Evolutionary conservation across 2,113 vertebrate genomes (phyloP).

Genomic region (Tangachromis dhanisi): DNA sequence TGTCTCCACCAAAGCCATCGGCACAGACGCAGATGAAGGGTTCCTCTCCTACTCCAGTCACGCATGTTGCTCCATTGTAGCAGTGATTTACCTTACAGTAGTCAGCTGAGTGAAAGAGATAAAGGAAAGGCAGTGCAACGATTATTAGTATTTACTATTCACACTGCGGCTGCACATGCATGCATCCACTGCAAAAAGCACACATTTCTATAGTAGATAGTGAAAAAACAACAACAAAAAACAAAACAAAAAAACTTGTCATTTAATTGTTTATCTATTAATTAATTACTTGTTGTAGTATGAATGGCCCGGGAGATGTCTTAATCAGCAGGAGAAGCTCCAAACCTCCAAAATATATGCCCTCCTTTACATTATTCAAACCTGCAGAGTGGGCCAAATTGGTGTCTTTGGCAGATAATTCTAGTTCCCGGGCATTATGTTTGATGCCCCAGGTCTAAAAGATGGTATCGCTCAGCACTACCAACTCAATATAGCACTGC

Average conservation of each 20-base stretch:
- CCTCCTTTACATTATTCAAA: not conserved
- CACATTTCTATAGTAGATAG: too few species aligned
- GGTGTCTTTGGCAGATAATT: not conserved
- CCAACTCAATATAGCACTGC: too few species aligned
- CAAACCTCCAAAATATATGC: not conserved
- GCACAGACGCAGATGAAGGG: conserved; percentile 87
- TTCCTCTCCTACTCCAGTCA: conserved; percentile 71
- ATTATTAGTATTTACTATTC: not conserved
- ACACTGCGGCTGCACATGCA: not conserved
- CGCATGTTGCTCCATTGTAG: conserved; percentile 87
- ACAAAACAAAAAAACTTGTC: too few species aligned
- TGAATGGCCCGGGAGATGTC: too few species aligned
- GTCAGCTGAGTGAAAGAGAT: conserved; percentile 71
- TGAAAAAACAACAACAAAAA: too few species aligned
- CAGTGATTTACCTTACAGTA: conserved; percentile 83
- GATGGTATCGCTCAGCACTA: not conserved
- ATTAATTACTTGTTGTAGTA: too few species aligned
- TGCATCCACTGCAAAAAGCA: too few species aligned
- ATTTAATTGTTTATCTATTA: too few species aligned
- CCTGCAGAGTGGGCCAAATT: not conserved
- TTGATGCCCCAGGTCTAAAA: not conserved
- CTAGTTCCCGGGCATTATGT: not conserved
- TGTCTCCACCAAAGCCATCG: conserved; percentile 81
- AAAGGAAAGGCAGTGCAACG: not conserved
- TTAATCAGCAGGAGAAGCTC: not conserved